Evolutionary conservation across 2,797 vertebrate genomes (phyloP), one percentile per base, ranked within the genome.

Genomic region (Eulemur coronatus): DNA sequence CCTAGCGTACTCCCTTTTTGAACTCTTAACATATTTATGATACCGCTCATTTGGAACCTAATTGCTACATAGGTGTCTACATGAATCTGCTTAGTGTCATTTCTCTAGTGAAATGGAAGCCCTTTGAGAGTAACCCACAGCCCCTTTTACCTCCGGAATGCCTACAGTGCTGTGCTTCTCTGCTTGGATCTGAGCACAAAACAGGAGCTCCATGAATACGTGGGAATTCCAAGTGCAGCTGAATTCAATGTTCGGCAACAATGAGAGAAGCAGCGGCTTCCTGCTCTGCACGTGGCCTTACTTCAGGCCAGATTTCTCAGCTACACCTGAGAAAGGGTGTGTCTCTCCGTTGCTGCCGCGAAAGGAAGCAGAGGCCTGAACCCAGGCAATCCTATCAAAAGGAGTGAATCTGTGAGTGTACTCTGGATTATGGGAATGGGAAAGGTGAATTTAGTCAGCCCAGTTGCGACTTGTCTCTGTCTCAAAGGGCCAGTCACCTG

Each of bases 91-190:
- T 69, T 63, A n/a, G 55, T 35, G 15, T 69, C 48, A 35, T 87
- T 86, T 87, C 72, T 69, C 81, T 85, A 84, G 72, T 73, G 84
- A 95, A 84, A 91, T 4, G 22, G 15, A 95, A 95, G 72, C 13
- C 22, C 61, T 46, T 61, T 43, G 67, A 61, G 28, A 43, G n/a
- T 61, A 70, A 93, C 76, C 84, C 22, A 48, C 12, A 14, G 48
- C 76, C 76, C 92, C 46, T 43, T 59, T 78, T 7, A 81, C 35
- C 50, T 61, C 57, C 67, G 63, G 35, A 30, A 75, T 52, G 50
- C 72, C 48, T 78, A 84, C 55, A 84, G 10, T 38, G 35, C 38
- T 89, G 63, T 38, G 20, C 13, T 35, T 81, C 46, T 22, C 59
- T 63, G 20, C 59, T 22, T 65, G 70, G n/a, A 79, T 81, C 70